Evolutionary conservation across 2,888 invertebrate genomes (phyloP).

Genomic region (Ophion costatus): DNA sequence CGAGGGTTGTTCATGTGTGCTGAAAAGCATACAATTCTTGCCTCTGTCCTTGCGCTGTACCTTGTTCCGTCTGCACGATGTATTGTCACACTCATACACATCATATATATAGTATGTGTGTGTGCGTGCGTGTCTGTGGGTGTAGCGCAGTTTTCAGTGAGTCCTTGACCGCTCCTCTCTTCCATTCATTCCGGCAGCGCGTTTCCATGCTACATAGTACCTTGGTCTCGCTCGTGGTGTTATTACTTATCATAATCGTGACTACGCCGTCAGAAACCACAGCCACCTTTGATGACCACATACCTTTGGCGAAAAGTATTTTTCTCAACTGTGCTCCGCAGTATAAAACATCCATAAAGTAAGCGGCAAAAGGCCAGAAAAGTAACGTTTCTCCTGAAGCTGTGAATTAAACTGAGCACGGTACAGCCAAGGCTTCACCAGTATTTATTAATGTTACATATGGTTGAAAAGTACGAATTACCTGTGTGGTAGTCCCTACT

Average conservation of each 20-base stretch:
- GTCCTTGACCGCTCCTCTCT: slow-evolving; percentile 23
- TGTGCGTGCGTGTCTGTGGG: too few relatives aligned
- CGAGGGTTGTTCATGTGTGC: slow-evolving; percentile 41
- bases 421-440: background rate
- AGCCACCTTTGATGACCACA: slow-evolving; percentile 79
- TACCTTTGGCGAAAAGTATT: slow-evolving; percentile 10
- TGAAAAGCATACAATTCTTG: slow-evolving; percentile 50
- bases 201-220: slow-evolving; percentile 73
- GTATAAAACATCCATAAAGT: background rate
- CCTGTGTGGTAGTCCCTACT: background rate
- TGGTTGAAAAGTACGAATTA: background rate
- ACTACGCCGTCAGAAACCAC: slow-evolving; percentile 69
- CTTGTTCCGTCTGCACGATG: slow-evolving; percentile 26
- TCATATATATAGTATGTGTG: background rate
- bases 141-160: slow-evolving; percentile 40
- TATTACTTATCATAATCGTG: slow-evolving; percentile 53
- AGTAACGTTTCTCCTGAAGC: background rate
- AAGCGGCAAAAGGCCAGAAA: background rate
- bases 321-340: background rate
- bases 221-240: slow-evolving; percentile 21
- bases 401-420: slow-evolving; percentile 8
- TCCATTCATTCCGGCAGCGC: slow-evolving; percentile 10
- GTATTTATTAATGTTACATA: slow-evolving; percentile 34
- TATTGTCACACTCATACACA: background rate
- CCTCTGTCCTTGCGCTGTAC: slow-evolving; percentile 36